Evolutionary conservation across 1,140 invertebrate genomes (phyloP).

Genomic region (Zaprionus vittiger): DNA sequence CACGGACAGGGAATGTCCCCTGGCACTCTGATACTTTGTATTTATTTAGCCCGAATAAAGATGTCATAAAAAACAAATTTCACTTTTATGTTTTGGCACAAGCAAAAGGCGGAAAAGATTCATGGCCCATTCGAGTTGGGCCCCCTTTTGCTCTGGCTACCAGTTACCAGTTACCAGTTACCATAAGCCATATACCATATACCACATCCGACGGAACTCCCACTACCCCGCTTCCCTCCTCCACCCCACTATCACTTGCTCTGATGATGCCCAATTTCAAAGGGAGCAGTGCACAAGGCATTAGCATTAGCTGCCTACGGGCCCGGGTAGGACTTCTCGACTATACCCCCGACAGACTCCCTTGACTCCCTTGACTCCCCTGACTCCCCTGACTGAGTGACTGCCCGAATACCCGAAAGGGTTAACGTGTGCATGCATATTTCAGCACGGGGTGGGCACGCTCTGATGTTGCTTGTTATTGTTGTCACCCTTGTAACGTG

Average conservation of each 20-base stretch:
- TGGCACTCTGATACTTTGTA: conserved; percentile 74
- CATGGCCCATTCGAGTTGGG: conserved; percentile 74
- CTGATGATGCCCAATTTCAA: conserved; percentile 66
- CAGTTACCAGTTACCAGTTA: not conserved
- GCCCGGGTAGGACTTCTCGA: not conserved
- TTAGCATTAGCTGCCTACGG: conserved; percentile 58
- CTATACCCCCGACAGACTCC: not conserved
- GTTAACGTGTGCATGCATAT: conserved; percentile 71
- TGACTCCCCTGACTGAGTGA: conserved; percentile 19
- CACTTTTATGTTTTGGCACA: conserved; percentile 76
- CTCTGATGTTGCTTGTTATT: conserved; percentile 29
- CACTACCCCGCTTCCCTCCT: not conserved
- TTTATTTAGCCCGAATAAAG: conserved; percentile 79
- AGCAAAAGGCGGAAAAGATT: conserved; percentile 68
- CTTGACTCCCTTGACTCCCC: not conserved
- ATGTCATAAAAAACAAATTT: conserved; percentile 83
- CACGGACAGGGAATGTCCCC: conserved; percentile 57
- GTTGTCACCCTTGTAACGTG: conserved; percentile 73
- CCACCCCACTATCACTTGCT: conserved; percentile 24
- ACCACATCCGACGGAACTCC: not conserved
- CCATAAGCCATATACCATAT: conserved; percentile 13
- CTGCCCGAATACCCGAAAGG: conserved; percentile 53
- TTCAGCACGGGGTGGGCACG: conserved; percentile 15
- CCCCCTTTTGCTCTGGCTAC: conserved; percentile 20
- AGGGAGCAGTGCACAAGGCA: conserved; percentile 35